Base-by-base conservation (phyloP, 2,888 invertebrate species). In the Hyppa rectilinea region DNA sequence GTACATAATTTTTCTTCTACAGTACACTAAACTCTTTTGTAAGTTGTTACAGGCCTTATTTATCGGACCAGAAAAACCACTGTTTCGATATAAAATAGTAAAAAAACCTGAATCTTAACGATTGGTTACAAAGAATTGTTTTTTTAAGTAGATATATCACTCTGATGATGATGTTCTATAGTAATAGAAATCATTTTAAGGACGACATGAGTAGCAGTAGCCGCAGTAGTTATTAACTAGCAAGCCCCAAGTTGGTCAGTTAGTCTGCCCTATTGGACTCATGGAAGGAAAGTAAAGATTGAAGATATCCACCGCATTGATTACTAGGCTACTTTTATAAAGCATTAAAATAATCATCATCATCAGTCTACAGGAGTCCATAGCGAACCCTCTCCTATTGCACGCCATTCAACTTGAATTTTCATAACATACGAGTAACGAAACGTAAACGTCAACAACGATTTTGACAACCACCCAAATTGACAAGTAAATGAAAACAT, bases 401-500 rank as follows among this genome's bases (percentile, higher is more conserved):
- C n/a, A n/a, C n/a, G n/a, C n/a, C n/a, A n/a, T n/a, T n/a, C n/a
- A n/a, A n/a, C n/a, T n/a, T n/a, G n/a, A n/a, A n/a, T n/a, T n/a
- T n/a, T n/a, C 47, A 29, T 7, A 31, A 26, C 1, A 0, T 47
- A 1, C 43, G 17, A 45, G 31, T 55, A 73, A 82, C 74, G 52
- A 79, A 78, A 78, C 65, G 55, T 63, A 78, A 61, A 79, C 52
- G 68, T 62, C 31, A 40, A 55, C 58, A 60, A 69, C 79, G 17
- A 61, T 55, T 82, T 82, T 85, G 84, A 81, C 80, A 80, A 73
- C 79, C 82, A 85, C 40, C 72, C 85, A 95, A 95, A 95, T 95
- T 95, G 94, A 94, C 95, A 94, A 95, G 95, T 95, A 76, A 87
- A 89, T 75, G 83, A 89, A 91, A 92, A 92, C 90, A 92, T 87